Evolutionary conservation across 1,140 invertebrate species (phyloP).

Genomic region (Zaprionus ghesquierei): DNA sequence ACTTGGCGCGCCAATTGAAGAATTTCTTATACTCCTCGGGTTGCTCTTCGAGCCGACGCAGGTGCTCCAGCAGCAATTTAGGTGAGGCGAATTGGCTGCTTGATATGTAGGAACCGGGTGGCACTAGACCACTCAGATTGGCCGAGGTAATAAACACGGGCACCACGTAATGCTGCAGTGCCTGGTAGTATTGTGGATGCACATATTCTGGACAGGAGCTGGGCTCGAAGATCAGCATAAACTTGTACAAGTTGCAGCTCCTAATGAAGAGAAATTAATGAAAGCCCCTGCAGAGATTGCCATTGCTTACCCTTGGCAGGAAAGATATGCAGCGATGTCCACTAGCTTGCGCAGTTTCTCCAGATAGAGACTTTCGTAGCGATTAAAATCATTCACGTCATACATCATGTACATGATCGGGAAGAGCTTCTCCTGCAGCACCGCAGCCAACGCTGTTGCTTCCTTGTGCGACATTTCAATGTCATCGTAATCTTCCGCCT

Average conservation of each 20-base stretch:
- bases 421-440: slow-evolving; percentile 1
- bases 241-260: slow-evolving; percentile 50
- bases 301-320: slow-evolving; percentile 31
- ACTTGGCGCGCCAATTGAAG: slow-evolving; percentile 54
- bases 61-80: slow-evolving; percentile 18
- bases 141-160: slow-evolving; percentile 51
- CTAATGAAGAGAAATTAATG: not conserved
- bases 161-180: slow-evolving; percentile 38
- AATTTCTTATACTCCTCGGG: slow-evolving; percentile 27
- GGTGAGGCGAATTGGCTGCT: slow-evolving; percentile 28
- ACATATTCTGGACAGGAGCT: slow-evolving; percentile 51
- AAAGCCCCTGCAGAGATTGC: not conserved
- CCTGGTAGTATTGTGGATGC: slow-evolving; percentile 38
- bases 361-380: slow-evolving; percentile 41
- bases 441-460: not conserved
- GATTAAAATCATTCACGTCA: slow-evolving; percentile 21
- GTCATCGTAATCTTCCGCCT: not conserved
- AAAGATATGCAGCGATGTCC: slow-evolving; percentile 17
- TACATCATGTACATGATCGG: slow-evolving; percentile 42
- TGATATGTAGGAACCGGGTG: slow-evolving; percentile 37
- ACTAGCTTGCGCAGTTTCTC: slow-evolving; percentile 31
- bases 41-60: not conserved
- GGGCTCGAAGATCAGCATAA: slow-evolving; percentile 58
- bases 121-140: slow-evolving; percentile 37
- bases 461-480: not conserved